A percentile compares a stretch with the other conserved stretches of the same genome.
Evolutionary conservation across 1,140 invertebrate species (phyloP).

Genomic region (Calliopsis andreniformis): DNA sequence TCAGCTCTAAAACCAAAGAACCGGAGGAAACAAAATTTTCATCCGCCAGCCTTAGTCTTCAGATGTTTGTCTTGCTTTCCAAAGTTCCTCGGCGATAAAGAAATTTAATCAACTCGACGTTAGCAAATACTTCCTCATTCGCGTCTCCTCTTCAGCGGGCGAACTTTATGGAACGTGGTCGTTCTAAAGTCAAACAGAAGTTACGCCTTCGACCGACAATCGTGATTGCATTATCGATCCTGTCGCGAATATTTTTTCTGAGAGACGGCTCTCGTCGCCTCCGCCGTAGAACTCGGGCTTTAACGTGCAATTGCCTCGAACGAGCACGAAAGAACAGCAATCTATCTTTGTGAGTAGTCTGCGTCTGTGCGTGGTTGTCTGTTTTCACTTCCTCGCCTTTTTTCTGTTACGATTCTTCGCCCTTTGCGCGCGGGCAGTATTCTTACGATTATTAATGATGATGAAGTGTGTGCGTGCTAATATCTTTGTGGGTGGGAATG

Average conservation of each 20-base stretch:
- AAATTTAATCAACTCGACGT: conserved; percentile 42
- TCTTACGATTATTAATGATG: too few species aligned
- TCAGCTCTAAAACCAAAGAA: not conserved
- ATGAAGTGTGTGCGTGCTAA: too few species aligned
- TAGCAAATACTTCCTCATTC: not conserved
- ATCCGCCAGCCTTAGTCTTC: not conserved
- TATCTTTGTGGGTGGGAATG: too few species aligned
- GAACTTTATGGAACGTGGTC: not conserved
- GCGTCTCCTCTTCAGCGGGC: not conserved
- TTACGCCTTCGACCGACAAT: not conserved
- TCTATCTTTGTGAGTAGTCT: conserved; percentile 2
- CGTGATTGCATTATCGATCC: conserved; percentile 30
- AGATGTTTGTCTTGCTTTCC: conserved; percentile 1
- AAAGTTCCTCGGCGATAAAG: not conserved
- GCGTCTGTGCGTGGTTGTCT: not conserved
- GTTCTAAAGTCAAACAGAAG: conserved; percentile 27
- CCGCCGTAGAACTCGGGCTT: not conserved
- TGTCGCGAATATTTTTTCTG: not conserved
- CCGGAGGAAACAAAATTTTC: conserved; percentile 17
- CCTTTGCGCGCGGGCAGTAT: too few species aligned
- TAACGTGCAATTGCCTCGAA: not conserved
- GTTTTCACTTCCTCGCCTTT: not conserved
- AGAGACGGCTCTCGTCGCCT: not conserved
- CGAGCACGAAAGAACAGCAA: not conserved
- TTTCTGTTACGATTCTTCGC: not conserved